A percentile compares a stretch with the other conserved stretches of the same genome.
Conservation (phyloP, 2,113 vertebrate species). For the Ailurus styani region DNA sequence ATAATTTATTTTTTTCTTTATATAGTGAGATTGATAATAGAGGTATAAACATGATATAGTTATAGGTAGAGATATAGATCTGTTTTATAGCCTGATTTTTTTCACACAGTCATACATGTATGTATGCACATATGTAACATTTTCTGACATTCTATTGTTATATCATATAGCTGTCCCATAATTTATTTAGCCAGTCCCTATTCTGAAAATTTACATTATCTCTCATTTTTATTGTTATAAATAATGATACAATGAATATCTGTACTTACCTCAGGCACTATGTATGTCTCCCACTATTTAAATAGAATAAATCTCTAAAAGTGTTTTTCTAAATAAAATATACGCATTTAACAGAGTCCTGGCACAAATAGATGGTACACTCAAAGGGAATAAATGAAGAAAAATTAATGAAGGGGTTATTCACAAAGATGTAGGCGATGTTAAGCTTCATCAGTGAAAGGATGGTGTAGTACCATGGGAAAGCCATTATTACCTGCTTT, state of each 20-base stretch:
- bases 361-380: background rate
- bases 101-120: background rate
- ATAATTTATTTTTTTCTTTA: background rate
- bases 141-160: background rate
- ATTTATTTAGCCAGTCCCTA: background rate
- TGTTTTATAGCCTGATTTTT: background rate
- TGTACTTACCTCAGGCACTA: background rate
- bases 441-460: background rate
- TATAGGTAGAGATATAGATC: background rate
- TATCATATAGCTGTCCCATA: background rate
- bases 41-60: background rate
- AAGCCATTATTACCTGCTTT: background rate
- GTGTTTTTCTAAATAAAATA: background rate
- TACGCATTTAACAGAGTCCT: background rate
- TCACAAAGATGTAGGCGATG: background rate
- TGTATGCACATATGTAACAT: background rate
- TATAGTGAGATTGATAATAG: background rate
- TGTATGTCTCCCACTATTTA: background rate
- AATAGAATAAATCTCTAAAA: background rate
- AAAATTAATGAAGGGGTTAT: background rate
- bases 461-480: background rate
- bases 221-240: background rate
- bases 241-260: background rate
- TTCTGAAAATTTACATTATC: background rate
- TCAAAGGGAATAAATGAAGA: background rate